Base-by-base conservation (phyloP, 2,113 vertebrate species). In the Sardina pilchardus region DNA sequence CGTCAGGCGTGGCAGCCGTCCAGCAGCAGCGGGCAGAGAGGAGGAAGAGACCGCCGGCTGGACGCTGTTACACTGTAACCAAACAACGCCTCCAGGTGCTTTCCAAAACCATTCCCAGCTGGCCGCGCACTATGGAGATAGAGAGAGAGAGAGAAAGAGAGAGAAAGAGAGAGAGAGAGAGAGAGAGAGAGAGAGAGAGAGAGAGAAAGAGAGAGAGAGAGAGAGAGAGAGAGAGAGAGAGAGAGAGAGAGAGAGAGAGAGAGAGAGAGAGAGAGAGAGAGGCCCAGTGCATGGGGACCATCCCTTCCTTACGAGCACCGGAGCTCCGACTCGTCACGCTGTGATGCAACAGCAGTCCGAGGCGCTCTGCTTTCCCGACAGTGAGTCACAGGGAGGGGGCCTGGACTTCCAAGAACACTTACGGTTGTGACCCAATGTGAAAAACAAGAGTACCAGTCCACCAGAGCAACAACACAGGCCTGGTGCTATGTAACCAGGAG, bases 71-170 rank as follows among this genome's bases (percentile, higher is more conserved):
- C 14, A 16, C 71, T 78, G 71, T 36, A 78, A 78, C 71, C 34
- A 78, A 78, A 78, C 71, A 78, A 78, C 71, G 71, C 30, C 71
- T 78, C 34, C 26, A 78, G 71, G 71, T 78, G 71, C 71, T 78
- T 78, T 36, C 71, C 71, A 78, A 78, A 78, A 36, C 71, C 71
- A 78, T 34, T 36, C 71, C 71, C 71, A 78, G 71, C 26, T 78
- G 71, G 30, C 14, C 12, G 12, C 10, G 71, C 71, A 71, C 71
- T 78, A 30, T 30, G 12, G 63, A 34, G 26, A 34, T 4, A 75
- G 30, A 30, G 30, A 34, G 12, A 36, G 67, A 34, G 0, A 75
- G n/a, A 75, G 67, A 34, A 14, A 14, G 30, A 34, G n/a, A n/a
- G n/a, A n/a, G n/a, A n/a, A n/a, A n/a, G n/a, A n/a, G n/a, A n/a